These are phyloP conservation scores for Geopemphigus sp. DNA, from an alignment of 1,140 invertebrate species.

Conservation along the genomic window DNA sequence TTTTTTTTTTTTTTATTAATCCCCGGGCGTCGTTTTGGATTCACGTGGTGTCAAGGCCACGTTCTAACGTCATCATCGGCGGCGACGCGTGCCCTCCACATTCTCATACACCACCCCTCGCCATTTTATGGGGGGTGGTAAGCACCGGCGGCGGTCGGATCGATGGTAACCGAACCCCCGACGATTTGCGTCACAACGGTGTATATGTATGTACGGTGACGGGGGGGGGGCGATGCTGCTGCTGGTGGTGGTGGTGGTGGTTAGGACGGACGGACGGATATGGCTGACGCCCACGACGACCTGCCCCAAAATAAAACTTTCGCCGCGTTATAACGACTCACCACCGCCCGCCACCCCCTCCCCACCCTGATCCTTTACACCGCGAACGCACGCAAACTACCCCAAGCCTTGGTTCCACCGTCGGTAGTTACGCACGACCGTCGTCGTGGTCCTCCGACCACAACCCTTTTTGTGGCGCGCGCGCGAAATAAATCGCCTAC, in stretches of 20 bases:
- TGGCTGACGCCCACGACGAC: slow-evolving; percentile 43
- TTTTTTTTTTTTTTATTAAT: neutral
- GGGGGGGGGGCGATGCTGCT: too few species aligned
- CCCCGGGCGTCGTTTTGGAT: slow-evolving; percentile 9
- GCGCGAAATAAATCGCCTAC: slow-evolving; percentile 29
- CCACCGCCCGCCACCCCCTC: neutral
- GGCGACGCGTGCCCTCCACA: neutral
- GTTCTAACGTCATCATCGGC: slow-evolving; percentile 25
- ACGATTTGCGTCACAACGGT: slow-evolving; percentile 41
- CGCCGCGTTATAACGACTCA: neutral
- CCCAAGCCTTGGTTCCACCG: slow-evolving; percentile 10
- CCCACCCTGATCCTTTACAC: neutral
- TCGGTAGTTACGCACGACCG: neutral
- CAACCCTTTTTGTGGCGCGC: slow-evolving; percentile 10
- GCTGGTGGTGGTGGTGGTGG: neutral
- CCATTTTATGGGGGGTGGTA: neutral
- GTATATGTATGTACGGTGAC: too few species aligned
- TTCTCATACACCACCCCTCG: too few species aligned
- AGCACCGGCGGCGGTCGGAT: neutral
- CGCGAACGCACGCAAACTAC: too few species aligned
- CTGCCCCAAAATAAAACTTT: neutral
- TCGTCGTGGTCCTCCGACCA: neutral
- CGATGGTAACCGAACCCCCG: slow-evolving; percentile 18
- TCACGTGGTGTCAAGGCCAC: slow-evolving; percentile 34
- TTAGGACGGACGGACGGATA: neutral